Evolutionary conservation across 2,888 invertebrate species (phyloP).

Genomic region (Graphium colonna): DNA sequence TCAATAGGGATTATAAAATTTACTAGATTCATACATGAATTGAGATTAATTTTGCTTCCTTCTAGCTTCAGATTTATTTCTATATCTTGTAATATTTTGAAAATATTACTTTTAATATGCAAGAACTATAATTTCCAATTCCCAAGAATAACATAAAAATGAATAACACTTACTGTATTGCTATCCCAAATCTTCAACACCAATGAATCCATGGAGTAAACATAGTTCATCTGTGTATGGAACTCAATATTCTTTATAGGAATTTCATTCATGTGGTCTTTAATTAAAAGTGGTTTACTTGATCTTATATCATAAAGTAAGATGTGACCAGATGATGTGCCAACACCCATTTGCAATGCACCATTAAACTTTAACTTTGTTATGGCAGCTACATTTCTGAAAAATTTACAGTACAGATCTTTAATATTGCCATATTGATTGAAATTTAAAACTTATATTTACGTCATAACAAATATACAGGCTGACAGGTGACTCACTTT

Average conservation of each 20-base stretch:
- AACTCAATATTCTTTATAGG: constrained; percentile 95
- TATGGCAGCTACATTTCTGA: constrained; percentile 82
- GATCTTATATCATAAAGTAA: constrained; percentile 96
- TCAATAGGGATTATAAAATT: too few relatives aligned
- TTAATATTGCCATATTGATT: too few relatives aligned
- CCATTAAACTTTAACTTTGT: constrained; percentile 90
- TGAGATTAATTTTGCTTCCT: too few relatives aligned
- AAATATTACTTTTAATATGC: background rate
- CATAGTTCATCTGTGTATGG: constrained; percentile 87
- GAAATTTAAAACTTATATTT: too few relatives aligned
- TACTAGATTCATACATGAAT: too few relatives aligned
- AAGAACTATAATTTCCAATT: too few relatives aligned
- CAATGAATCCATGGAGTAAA: constrained; percentile 93
- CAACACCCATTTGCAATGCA: constrained; percentile 90
- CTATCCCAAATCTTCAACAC: constrained; percentile 95
- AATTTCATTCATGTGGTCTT: constrained; percentile 96
- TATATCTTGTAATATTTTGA: background rate
- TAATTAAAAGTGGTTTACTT: constrained; percentile 91
- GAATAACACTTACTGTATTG: constrained; percentile 82
- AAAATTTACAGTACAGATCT: too few relatives aligned
- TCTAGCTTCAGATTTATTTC: too few relatives aligned
- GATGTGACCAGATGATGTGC: constrained; percentile 96
- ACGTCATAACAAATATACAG: too few relatives aligned
- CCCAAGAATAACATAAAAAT: constrained; percentile 7
- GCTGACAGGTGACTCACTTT: too few relatives aligned